Evolutionary conservation across 2,113 vertebrate species (phyloP).

Genomic region (Corydoras sp.): DNA sequence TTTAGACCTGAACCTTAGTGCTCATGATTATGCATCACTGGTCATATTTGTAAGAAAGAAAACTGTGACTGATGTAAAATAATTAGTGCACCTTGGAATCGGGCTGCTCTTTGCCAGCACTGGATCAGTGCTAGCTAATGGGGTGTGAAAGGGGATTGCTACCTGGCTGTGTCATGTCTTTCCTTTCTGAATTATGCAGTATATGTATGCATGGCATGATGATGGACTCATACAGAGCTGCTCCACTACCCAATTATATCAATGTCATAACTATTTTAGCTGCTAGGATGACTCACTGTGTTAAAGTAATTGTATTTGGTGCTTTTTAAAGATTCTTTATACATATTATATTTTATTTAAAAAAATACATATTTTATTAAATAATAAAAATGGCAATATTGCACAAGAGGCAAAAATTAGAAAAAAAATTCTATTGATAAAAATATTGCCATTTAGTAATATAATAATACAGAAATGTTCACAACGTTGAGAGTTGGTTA

Average conservation of each 20-base stretch:
- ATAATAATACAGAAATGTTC: no score
- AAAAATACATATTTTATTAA: background rate
- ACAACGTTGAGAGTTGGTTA: no score
- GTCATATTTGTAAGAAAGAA: constrained; percentile 29
- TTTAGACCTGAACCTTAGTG: constrained; percentile 14
- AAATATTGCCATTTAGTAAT: no score
- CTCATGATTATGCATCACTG: constrained; percentile 38
- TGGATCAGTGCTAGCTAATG: constrained; percentile 44
- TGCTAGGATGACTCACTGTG: constrained; percentile 39
- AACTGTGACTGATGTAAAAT: constrained; percentile 48
- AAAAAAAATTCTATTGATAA: no score
- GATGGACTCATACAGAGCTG: constrained; percentile 32
- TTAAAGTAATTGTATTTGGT: constrained; percentile 44
- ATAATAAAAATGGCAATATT: background rate
- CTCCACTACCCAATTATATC: constrained; percentile 42
- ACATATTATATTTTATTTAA: background rate
- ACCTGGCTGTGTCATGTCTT: constrained; percentile 39
- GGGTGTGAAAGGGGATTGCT: constrained; percentile 46
- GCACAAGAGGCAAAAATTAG: no score
- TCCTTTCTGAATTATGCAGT: constrained; percentile 46
- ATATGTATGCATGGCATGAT: constrained; percentile 29
- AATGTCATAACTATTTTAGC: constrained; percentile 40
- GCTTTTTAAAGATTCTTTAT: constrained; percentile 1
- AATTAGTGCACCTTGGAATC: constrained; percentile 39
- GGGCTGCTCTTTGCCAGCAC: constrained; percentile 19